Conservation (phyloP, 2,888 invertebrate genomes). For the Lasioglossum oenotherae region DNA sequence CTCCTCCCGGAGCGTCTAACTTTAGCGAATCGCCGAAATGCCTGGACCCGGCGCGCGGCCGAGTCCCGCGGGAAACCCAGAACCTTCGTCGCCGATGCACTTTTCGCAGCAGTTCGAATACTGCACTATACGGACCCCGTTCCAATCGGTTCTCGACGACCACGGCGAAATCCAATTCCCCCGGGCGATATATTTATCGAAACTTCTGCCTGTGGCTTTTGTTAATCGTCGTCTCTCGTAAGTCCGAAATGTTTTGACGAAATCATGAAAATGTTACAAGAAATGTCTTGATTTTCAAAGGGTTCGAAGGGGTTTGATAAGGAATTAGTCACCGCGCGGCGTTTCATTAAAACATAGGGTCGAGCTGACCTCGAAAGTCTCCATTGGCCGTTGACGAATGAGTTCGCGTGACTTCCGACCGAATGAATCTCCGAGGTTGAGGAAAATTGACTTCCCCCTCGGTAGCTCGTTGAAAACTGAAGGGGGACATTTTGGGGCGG, state of each 20-base stretch:
- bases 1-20: conserved; percentile 22
- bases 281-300: background rate
- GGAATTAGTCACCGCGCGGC: background rate
- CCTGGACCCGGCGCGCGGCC: conserved; percentile 6
- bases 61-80: conserved; percentile 4
- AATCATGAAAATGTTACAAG: background rate
- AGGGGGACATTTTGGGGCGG: background rate
- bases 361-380: background rate
- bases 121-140: background rate
- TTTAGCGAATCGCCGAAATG: conserved; percentile 37
- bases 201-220: background rate
- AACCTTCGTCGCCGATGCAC: background rate
- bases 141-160: background rate
- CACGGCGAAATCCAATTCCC: background rate
- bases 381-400: background rate
- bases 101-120: background rate
- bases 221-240: background rate
- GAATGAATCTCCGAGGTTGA: background rate
- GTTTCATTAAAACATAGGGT: background rate
- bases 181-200: background rate
- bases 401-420: background rate
- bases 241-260: background rate
- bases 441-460: conserved; percentile 8
- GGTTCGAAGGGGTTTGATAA: background rate
- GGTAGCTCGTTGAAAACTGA: background rate